phyloP scores from a whole-genome alignment of 1,140 invertebrate genomes.

The Ceratosolen solmsi region DNA sequence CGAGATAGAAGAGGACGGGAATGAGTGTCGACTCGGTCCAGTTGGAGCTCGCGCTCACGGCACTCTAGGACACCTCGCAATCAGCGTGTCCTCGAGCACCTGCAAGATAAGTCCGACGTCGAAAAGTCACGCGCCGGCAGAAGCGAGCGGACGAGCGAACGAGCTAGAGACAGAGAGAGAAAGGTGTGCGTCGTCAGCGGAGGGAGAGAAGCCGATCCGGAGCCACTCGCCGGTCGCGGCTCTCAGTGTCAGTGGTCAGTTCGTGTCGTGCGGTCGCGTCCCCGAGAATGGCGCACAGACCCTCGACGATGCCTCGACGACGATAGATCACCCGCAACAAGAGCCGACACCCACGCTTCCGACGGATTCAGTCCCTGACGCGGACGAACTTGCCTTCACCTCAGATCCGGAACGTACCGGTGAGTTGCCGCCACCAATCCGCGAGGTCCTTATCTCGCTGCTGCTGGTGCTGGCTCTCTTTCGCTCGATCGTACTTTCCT shows the following conservation, averaged over 20 bases:
- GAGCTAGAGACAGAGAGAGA: constrained; percentile 2
- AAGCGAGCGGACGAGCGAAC: neutral
- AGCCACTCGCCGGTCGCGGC: neutral
- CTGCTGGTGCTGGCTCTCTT: too few species aligned
- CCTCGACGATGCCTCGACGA: constrained; percentile 16
- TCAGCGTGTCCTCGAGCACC: neutral
- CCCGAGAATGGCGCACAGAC: neutral
- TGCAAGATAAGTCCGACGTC: neutral
- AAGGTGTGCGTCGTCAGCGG: neutral
- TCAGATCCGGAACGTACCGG: neutral
- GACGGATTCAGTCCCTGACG: neutral
- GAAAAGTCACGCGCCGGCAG: neutral
- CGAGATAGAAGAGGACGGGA: constrained; percentile 2
- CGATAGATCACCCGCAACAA: neutral
- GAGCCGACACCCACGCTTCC: neutral
- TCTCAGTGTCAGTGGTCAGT: constrained; percentile 42
- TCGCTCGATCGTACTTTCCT: too few species aligned
- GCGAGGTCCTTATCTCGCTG: too few species aligned
- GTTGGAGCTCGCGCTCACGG: neutral
- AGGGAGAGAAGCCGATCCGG: neutral
- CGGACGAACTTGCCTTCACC: neutral
- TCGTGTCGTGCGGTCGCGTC: constrained; percentile 36
- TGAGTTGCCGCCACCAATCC: neutral
- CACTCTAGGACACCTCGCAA: neutral
- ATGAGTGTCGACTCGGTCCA: neutral